Conservation (phyloP, 1,140 invertebrate species). For the Scaptomyza hsui region DNA sequence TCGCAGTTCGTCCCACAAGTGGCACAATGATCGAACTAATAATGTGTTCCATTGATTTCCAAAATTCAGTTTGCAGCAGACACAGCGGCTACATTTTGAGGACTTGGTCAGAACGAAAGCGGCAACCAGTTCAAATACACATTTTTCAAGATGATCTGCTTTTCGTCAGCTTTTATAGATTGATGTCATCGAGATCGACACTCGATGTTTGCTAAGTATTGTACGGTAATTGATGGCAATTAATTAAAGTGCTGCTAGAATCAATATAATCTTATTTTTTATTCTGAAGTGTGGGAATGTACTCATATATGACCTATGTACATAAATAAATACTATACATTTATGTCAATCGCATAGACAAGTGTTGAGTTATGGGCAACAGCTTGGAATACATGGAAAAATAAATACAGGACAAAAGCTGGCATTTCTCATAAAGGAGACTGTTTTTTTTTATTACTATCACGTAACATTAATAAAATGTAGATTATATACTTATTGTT, state of each 20-base stretch:
- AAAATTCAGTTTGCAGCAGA: slow-evolving; percentile 47
- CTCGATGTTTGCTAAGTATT: slow-evolving; percentile 35
- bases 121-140: slow-evolving; percentile 45
- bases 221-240: slow-evolving; percentile 62
- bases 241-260: slow-evolving; percentile 48
- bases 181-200: slow-evolving; percentile 23
- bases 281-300: slow-evolving; percentile 38
- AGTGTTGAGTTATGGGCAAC: slow-evolving; percentile 8
- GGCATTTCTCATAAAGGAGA: too few relatives aligned
- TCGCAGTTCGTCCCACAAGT: slow-evolving; percentile 51
- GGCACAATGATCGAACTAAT: slow-evolving; percentile 65
- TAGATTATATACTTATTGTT: too few relatives aligned
- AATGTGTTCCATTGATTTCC: slow-evolving; percentile 53
- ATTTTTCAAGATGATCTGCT: slow-evolving; percentile 56
- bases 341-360: slow-evolving; percentile 40
- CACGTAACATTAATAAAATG: too few relatives aligned
- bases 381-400: neutral
- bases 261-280: slow-evolving; percentile 4
- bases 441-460: too few relatives aligned
- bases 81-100: slow-evolving; percentile 34
- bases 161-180: slow-evolving; percentile 34
- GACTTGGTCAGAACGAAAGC: slow-evolving; percentile 27
- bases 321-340: slow-evolving; percentile 10
- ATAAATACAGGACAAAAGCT: neutral
- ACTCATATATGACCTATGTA: slow-evolving; percentile 1